These are phyloP conservation scores for Helicoverpa assulta DNA, from an alignment of 2,888 invertebrate genomes.

Conservation along the genomic window DNA sequence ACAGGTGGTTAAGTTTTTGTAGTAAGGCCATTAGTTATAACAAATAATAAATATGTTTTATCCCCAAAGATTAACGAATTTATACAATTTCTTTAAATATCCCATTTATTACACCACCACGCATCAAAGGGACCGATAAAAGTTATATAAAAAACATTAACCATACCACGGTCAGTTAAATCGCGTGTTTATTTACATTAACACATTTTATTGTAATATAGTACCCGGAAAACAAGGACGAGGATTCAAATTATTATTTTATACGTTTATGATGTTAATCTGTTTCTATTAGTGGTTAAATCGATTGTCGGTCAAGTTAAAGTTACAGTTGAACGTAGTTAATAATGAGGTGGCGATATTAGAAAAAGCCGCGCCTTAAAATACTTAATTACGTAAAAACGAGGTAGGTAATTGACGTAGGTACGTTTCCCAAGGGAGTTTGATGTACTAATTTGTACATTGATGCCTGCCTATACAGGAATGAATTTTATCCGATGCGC, in stretches of 20 bases:
- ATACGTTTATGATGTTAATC: conserved; percentile 16
- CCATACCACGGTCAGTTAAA: conserved; percentile 13
- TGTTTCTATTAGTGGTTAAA: background rate
- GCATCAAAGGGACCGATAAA: conserved; percentile 36
- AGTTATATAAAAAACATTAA: conserved; percentile 46
- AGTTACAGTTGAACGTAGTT: too few relatives aligned
- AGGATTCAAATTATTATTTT: conserved; percentile 15
- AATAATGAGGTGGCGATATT: too few relatives aligned
- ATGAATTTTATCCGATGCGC: too few relatives aligned
- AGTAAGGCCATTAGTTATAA: too few relatives aligned
- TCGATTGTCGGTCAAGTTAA: conserved; percentile 2
- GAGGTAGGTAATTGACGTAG: too few relatives aligned
- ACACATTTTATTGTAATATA: conserved; percentile 47
- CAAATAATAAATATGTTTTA: too few relatives aligned
- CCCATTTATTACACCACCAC: conserved; percentile 24
- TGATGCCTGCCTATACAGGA: too few relatives aligned
- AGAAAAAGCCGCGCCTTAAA: too few relatives aligned
- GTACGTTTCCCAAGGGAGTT: too few relatives aligned
- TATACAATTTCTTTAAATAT: conserved; percentile 19
- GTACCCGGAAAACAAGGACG: conserved; percentile 9
- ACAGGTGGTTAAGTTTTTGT: too few relatives aligned
- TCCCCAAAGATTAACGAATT: background rate
- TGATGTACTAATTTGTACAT: too few relatives aligned
- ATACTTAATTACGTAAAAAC: too few relatives aligned
- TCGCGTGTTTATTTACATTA: conserved; percentile 58